These are phyloP conservation scores for Forbesichthys agassizii DNA, from an alignment of 2,113 vertebrate genomes.

Conservation along the genomic window DNA sequence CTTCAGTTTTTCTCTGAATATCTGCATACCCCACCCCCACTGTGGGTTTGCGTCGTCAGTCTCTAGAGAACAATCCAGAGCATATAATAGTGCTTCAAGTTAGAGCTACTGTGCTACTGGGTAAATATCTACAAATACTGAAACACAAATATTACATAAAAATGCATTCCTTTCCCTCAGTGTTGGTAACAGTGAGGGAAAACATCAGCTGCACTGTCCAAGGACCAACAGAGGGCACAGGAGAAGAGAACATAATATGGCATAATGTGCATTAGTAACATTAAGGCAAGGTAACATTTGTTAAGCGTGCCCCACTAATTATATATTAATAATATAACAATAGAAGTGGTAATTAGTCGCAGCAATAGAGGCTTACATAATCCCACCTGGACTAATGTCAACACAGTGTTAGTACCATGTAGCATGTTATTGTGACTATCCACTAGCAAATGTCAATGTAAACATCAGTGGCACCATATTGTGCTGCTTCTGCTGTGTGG, in stretches of 20 bases:
- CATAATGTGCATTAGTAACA: slow-evolving; percentile 55
- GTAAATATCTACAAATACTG: too few species aligned
- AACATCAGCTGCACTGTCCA: slow-evolving; percentile 8
- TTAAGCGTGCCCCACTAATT: slow-evolving; percentile 68
- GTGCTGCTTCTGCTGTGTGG: slow-evolving; percentile 40
- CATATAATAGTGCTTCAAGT: too few species aligned
- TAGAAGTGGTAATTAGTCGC: slow-evolving; percentile 64
- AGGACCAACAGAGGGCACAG: slow-evolving; percentile 54
- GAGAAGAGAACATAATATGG: slow-evolving; percentile 5
- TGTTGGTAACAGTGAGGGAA: too few species aligned
- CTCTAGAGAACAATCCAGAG: too few species aligned
- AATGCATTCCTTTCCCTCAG: background rate
- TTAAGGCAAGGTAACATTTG: slow-evolving; percentile 60
- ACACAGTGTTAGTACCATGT: slow-evolving; percentile 62
- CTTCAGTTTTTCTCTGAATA: slow-evolving; percentile 29
- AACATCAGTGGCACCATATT: slow-evolving; percentile 56
- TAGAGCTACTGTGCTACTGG: too few species aligned
- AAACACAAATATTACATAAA: too few species aligned
- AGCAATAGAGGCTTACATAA: slow-evolving; percentile 54
- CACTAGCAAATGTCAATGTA: slow-evolving; percentile 41
- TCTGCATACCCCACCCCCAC: slow-evolving; percentile 39
- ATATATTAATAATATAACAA: slow-evolving; percentile 75
- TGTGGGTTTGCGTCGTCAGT: too few species aligned
- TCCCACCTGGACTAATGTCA: slow-evolving; percentile 76
- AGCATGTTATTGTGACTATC: slow-evolving; percentile 59